These are phyloP conservation scores for Nibea albiflora DNA, from an alignment of 2,113 vertebrate species.

Conservation along the genomic window DNA sequence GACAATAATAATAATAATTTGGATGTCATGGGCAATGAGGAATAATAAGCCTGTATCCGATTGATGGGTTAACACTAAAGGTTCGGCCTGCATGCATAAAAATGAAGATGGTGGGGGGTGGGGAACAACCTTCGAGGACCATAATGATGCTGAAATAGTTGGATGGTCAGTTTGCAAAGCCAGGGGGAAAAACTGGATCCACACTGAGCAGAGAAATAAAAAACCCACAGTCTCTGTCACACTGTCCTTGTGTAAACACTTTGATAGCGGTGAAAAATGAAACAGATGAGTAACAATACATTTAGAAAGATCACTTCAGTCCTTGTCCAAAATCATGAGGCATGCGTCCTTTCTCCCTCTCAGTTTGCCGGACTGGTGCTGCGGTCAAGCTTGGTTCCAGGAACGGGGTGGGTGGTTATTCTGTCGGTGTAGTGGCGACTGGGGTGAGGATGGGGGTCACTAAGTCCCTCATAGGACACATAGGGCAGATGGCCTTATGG, in stretches of 20 bases:
- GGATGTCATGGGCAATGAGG: constrained; percentile 32
- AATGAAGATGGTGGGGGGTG: not conserved
- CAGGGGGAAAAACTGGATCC: constrained; percentile 39
- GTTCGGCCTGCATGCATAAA: constrained; percentile 67
- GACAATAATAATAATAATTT: not conserved
- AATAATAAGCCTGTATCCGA: constrained; percentile 41
- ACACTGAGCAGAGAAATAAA: constrained; percentile 52
- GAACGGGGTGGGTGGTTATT: constrained; percentile 70
- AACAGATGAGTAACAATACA: constrained; percentile 62
- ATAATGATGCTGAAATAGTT: constrained; percentile 62
- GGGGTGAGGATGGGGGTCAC: constrained; percentile 83
- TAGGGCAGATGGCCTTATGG: constrained; percentile 90
- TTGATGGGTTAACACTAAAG: constrained; percentile 42
- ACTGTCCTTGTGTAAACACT: constrained; percentile 68
- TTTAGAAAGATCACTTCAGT: constrained; percentile 55
- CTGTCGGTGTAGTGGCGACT: constrained; percentile 80
- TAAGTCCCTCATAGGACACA: constrained; percentile 78
- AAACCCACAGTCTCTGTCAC: constrained; percentile 38
- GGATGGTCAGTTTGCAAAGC: constrained; percentile 49
- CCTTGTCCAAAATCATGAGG: constrained; percentile 44
- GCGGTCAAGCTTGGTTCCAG: constrained; percentile 46
- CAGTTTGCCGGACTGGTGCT: constrained; percentile 47
- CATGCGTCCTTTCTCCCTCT: constrained; percentile 45
- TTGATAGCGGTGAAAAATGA: constrained; percentile 61
- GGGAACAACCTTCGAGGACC: constrained; percentile 29